Percentiles rank a stretch among this genome's conserved stretches.
These are phyloP conservation scores for Argyrosomus regius DNA, from an alignment of 2,797 vertebrate species.

Conservation along the genomic window DNA sequence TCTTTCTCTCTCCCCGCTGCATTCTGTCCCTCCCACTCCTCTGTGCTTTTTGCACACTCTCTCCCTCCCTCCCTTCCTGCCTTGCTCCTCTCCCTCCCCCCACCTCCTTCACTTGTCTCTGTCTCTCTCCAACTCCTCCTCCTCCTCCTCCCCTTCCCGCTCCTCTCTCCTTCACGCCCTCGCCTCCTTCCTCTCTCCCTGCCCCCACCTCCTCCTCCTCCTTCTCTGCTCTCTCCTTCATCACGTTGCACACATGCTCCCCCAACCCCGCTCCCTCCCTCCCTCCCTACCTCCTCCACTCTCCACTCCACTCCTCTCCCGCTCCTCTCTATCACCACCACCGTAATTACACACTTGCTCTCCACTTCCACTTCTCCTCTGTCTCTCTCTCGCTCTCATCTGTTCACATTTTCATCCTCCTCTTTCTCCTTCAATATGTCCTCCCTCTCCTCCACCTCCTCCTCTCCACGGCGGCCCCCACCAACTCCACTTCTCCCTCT, in stretches of 20 bases:
- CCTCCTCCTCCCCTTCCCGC: constrained; percentile 39
- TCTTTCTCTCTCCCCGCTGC: constrained; percentile 59
- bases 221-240: constrained; percentile 67
- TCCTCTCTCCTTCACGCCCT: constrained; percentile 43
- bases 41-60: constrained; percentile 68
- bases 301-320: constrained; percentile 56
- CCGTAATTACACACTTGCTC: constrained; percentile 74
- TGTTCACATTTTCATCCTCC: constrained; percentile 37
- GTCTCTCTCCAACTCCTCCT: constrained; percentile 45
- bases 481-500: constrained; percentile 42
- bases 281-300: constrained; percentile 40
- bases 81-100: constrained; percentile 46
- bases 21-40: constrained; percentile 83
- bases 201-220: constrained; percentile 64
- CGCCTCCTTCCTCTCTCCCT: constrained; percentile 51
- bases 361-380: constrained; percentile 60
- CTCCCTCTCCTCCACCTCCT: constrained; percentile 34
- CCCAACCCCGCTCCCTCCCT: constrained; percentile 62
- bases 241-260: constrained; percentile 65
- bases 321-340: constrained; percentile 62
- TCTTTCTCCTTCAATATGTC: constrained; percentile 52
- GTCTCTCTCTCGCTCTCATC: constrained; percentile 24
- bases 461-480: constrained; percentile 6
- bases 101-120: constrained; percentile 42
- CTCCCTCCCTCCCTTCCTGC: constrained; percentile 50